These are phyloP conservation scores for Lypha dubia DNA, from an alignment of 2,888 invertebrate species.

Conservation along the genomic window DNA sequence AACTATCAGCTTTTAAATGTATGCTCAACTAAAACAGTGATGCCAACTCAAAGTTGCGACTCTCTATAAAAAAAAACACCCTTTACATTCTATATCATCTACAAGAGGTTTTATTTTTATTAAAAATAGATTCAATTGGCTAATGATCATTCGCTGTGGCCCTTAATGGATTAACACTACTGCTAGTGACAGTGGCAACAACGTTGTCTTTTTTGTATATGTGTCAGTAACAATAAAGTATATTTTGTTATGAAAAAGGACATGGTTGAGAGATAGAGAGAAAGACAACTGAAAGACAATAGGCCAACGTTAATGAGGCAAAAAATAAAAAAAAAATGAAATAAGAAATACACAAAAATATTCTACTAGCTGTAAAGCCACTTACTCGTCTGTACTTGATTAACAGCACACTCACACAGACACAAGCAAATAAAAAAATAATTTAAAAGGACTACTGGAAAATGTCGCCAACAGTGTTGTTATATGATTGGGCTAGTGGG, in stretches of 20 bases:
- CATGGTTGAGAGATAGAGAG: slow-evolving; percentile 38
- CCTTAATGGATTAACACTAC: no score
- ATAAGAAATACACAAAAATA: neutral
- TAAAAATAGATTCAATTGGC: no score
- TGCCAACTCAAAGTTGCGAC: no score
- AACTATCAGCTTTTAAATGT: no score
- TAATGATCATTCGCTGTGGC: no score
- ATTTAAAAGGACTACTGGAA: slow-evolving; percentile 26
- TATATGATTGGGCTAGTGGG: slow-evolving; percentile 16
- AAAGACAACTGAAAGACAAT: slow-evolving; percentile 55
- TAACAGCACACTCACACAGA: no score
- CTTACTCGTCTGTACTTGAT: neutral
- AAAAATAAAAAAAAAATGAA: slow-evolving; percentile 34
- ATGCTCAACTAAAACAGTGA: no score
- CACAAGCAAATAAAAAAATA: neutral
- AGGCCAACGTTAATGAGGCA: slow-evolving; percentile 73
- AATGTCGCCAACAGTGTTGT: slow-evolving; percentile 24
- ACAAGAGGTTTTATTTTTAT: no score
- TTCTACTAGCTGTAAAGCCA: slow-evolving; percentile 13
- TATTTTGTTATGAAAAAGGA: slow-evolving; percentile 54
- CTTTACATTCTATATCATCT: no score
- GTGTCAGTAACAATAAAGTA: slow-evolving; percentile 62
- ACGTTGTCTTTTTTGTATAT: slow-evolving; percentile 31
- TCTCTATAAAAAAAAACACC: no score
- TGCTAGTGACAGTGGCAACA: slow-evolving; percentile 3